Percentiles rank a stretch among this genome's conserved stretches.
phyloP scores from a whole-genome alignment of 2,888 invertebrate genomes.

The Lomographa bimaculata region DNA sequence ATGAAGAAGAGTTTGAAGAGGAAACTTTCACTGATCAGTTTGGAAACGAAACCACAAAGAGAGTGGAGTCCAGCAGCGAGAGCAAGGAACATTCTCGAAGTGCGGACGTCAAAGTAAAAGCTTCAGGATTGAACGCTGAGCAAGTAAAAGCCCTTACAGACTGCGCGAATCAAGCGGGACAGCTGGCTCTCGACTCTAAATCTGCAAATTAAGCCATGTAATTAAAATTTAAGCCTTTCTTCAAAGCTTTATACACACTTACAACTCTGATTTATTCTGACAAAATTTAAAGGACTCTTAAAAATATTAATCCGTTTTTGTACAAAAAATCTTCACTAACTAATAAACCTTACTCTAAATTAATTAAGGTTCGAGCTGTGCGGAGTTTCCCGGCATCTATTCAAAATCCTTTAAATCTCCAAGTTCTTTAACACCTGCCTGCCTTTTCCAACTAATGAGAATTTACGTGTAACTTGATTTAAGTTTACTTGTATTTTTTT shows the following conservation, averaged over 20 bases:
- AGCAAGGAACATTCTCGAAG: conserved; percentile 77
- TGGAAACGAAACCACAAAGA: conserved; percentile 74
- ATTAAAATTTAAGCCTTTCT: conserved; percentile 41
- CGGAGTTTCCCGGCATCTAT: conserved; percentile 32
- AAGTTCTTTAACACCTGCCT: conserved; percentile 8
- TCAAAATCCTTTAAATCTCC: conserved; percentile 26
- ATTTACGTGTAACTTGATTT: conserved; percentile 1
- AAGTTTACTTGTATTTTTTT: conserved; percentile 3
- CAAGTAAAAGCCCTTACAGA: conserved; percentile 78
- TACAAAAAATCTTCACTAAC: conserved; percentile 16
- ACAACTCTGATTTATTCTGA: conserved; percentile 11
- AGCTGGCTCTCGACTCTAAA: conserved; percentile 76
- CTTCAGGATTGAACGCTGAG: conserved; percentile 69
- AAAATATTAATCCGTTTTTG: conserved; percentile 6
- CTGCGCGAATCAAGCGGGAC: conserved; percentile 76
- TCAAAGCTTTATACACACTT: conserved; percentile 28
- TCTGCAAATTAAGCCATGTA: conserved; percentile 73
- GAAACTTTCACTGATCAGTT: conserved; percentile 73
- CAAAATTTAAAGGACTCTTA: conserved; percentile 23
- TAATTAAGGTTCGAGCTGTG: conserved; percentile 46
- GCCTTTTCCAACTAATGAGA: conserved; percentile 3
- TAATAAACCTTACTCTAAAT: conserved; percentile 20
- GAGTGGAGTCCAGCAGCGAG: conserved; percentile 75
- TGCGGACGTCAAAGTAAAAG: conserved; percentile 77
- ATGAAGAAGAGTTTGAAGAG: conserved; percentile 78